Conservation (phyloP, 1,140 invertebrate species). For the Rhagoletis zephyria region DNA sequence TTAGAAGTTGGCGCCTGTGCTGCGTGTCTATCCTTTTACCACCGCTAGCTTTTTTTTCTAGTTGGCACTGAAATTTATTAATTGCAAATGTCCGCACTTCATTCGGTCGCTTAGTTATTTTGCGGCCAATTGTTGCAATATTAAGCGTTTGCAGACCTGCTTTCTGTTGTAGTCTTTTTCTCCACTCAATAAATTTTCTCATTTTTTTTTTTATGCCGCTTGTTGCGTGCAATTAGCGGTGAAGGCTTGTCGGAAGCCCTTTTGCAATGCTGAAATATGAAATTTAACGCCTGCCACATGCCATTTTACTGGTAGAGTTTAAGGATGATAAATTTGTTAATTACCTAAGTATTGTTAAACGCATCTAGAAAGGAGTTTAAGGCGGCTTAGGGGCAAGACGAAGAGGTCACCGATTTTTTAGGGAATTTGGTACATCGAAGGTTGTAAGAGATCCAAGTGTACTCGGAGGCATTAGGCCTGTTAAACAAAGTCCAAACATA, state of each 20-base stretch:
- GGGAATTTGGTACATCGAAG: too few species aligned
- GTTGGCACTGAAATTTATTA: conserved; percentile 62
- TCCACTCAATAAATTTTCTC: neutral
- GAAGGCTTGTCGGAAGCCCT: conserved; percentile 29
- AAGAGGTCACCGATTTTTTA: too few species aligned
- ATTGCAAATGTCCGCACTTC: conserved; percentile 72
- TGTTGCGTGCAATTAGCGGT: conserved; percentile 33
- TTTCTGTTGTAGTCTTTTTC: neutral
- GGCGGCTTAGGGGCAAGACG: too few species aligned
- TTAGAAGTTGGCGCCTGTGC: conserved; percentile 46
- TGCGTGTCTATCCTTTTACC: conserved; percentile 18
- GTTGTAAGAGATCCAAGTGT: too few species aligned
- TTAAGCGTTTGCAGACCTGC: neutral
- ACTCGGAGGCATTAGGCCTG: too few species aligned
- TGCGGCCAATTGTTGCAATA: neutral
- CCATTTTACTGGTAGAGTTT: conserved; percentile 3
- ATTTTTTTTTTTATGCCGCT: neutral
- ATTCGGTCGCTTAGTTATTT: conserved; percentile 59
- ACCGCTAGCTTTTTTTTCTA: conserved; percentile 12
- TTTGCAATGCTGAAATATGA: conserved; percentile 14
- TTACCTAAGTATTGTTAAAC: neutral
- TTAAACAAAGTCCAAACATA: too few species aligned
- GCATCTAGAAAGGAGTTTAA: neutral
- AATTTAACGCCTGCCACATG: conserved; percentile 42
- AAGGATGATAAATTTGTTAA: conserved; percentile 46